Evolutionary conservation across 2,113 vertebrate species (phyloP).

Genomic region (Prunella fulvescens): DNA sequence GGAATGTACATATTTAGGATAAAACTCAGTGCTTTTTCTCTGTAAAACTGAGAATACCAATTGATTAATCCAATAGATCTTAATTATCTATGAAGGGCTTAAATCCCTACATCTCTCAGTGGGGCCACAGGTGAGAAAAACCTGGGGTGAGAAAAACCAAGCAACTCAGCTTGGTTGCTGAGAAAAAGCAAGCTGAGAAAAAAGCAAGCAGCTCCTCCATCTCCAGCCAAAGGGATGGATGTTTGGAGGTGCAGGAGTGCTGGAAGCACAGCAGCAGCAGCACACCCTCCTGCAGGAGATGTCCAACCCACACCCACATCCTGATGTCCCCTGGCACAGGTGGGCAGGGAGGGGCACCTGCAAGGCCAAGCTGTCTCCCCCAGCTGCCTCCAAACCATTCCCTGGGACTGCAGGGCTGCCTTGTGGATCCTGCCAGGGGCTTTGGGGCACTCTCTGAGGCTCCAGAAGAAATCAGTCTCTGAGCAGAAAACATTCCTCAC

Average conservation of each 20-base stretch:
- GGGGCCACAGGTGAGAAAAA: neutral
- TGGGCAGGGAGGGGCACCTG: neutral
- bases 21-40: neutral
- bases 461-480: neutral
- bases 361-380: neutral
- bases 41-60: neutral
- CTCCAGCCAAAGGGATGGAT: rapidly evolving
- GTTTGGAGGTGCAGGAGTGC: neutral
- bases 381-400: neutral
- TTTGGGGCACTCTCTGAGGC: neutral
- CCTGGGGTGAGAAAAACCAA: neutral
- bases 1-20: neutral
- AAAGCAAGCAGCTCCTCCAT: neutral
- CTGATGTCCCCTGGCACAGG: neutral
- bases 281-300: neutral
- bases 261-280: neutral
- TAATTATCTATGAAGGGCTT: neutral
- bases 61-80: neutral
- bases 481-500: neutral
- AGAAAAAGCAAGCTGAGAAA: neutral
- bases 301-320: neutral
- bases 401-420: neutral
- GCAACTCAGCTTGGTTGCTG: neutral
- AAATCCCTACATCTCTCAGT: neutral
- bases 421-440: neutral